Evolutionary conservation across 2,113 vertebrate species (phyloP).

Genomic region (Myotis brandtii): DNA sequence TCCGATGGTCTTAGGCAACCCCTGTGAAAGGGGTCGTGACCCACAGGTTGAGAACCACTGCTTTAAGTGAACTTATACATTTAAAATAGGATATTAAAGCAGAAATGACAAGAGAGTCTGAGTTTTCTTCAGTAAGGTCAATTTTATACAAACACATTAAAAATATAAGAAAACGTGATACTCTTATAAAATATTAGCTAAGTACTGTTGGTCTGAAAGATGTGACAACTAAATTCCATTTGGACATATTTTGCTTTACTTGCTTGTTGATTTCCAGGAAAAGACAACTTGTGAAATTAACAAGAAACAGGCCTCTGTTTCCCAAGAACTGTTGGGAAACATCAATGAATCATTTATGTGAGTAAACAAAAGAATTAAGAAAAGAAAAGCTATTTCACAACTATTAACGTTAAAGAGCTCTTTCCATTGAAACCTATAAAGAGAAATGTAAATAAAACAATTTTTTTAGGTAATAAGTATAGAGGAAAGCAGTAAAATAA

Average conservation of each 20-base stretch:
- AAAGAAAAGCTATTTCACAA: slow-evolving; percentile 61
- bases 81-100: not conserved
- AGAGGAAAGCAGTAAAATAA: slow-evolving; percentile 17
- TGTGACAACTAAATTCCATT: slow-evolving; percentile 28
- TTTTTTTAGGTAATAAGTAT: not conserved
- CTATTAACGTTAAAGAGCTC: slow-evolving; percentile 38
- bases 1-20: no score
- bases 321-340: slow-evolving; percentile 67
- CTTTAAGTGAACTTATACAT: not conserved
- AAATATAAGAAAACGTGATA: not conserved
- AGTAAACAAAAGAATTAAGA: slow-evolving; percentile 67
- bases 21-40: no score
- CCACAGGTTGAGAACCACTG: no score
- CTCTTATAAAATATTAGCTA: slow-evolving; percentile 44
- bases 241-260: slow-evolving; percentile 34
- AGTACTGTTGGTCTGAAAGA: slow-evolving; percentile 46
- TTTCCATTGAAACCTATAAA: not conserved
- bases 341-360: slow-evolving; percentile 60
- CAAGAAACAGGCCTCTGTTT: slow-evolving; percentile 59
- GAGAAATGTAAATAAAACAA: not conserved
- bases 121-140: slow-evolving; percentile 19
- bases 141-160: not conserved
- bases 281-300: slow-evolving; percentile 53
- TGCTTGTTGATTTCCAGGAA: slow-evolving; percentile 59
- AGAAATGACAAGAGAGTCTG: not conserved